Percentiles rank a stretch among this genome's conserved stretches.
Conservation (phyloP, 2,113 vertebrate species). For the Cryptotis parvus region DNA sequence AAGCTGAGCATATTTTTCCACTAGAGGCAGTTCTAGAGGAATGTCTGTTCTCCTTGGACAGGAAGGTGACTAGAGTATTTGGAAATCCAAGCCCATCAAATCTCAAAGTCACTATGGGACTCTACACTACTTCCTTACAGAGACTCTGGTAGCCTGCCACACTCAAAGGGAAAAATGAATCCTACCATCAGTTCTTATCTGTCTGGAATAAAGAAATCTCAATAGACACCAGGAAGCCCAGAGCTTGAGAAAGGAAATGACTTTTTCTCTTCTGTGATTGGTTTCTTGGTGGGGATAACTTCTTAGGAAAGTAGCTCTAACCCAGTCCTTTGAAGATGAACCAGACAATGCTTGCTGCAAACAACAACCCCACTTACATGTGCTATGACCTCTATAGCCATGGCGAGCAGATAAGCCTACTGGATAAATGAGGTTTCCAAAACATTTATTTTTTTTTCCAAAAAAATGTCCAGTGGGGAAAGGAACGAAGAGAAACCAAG, state of each 20-base stretch:
- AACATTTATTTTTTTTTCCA: background rate
- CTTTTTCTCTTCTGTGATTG: background rate
- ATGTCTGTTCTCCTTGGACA: background rate
- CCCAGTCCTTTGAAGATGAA: background rate
- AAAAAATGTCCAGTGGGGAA: background rate
- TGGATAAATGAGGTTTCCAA: background rate
- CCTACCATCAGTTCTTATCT: background rate
- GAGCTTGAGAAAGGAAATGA: background rate
- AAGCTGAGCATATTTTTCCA: background rate
- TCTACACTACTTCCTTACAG: background rate
- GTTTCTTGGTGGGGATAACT: background rate
- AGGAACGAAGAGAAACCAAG: background rate
- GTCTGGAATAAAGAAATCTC: background rate
- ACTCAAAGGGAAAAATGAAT: background rate
- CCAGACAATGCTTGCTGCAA: background rate
- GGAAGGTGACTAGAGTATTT: background rate
- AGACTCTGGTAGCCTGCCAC: background rate
- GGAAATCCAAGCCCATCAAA: background rate
- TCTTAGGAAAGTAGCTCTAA: background rate
- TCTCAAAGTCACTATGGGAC: background rate
- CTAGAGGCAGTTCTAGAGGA: background rate
- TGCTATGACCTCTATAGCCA: background rate
- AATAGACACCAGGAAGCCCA: slow-evolving; percentile 10
- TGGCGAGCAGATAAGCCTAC: background rate
- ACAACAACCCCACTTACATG: background rate